Conservation (phyloP, 2,797 vertebrate species). For the Acestrorhynchus altus region DNA sequence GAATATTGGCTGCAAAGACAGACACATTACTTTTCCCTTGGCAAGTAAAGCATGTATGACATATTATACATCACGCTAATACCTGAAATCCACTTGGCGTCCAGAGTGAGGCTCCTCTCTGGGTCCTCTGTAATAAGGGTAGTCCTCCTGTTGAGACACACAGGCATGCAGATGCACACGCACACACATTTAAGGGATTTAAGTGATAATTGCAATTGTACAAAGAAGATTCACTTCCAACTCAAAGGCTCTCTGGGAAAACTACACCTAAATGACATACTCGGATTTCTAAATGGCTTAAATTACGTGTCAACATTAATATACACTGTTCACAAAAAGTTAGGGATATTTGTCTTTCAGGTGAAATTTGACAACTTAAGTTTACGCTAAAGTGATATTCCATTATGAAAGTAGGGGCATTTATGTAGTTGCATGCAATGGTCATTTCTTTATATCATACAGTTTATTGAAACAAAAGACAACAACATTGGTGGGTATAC, state of each 20-base stretch:
- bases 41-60: not conserved
- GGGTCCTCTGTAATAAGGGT: constrained; percentile 73
- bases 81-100: constrained; percentile 78
- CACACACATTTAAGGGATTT: not conserved
- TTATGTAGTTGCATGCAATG: too few species aligned
- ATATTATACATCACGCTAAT: constrained; percentile 40
- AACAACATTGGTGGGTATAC: too few species aligned
- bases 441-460: too few species aligned
- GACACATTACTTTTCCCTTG: not conserved
- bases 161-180: too few species aligned
- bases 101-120: constrained; percentile 74
- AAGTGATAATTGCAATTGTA: not conserved
- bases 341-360: too few species aligned
- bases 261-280: not conserved
- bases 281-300: not conserved
- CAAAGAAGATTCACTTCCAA: not conserved
- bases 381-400: too few species aligned
- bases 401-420: too few species aligned
- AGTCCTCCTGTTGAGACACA: constrained; percentile 71
- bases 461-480: too few species aligned
- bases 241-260: not conserved
- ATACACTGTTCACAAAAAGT: too few species aligned
- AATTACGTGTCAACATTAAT: too few species aligned
- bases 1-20: not conserved
- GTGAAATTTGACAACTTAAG: too few species aligned